A percentile compares a stretch with the other conserved stretches of the same genome.
Conservation (phyloP, 2,888 invertebrate species). For the Drosophila kanekoi region DNA sequence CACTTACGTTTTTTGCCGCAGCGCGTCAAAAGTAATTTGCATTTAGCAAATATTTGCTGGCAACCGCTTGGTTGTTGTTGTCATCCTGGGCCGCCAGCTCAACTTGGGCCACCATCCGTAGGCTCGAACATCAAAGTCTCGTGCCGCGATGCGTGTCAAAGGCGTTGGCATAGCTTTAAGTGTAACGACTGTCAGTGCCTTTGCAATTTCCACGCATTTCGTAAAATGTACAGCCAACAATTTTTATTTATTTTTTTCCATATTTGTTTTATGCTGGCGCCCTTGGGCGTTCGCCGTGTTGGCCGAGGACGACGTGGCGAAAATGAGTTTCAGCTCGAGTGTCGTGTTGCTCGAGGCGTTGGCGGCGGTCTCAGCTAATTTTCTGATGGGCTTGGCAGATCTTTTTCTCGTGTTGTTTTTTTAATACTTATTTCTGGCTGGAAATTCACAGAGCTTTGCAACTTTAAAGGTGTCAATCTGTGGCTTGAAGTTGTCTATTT, state of each 20-base stretch:
- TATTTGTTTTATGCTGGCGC: conserved; percentile 24
- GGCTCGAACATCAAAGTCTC: conserved; percentile 65
- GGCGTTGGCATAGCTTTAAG: conserved; percentile 71
- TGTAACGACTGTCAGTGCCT: conserved; percentile 45
- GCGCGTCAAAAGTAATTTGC: conserved; percentile 77
- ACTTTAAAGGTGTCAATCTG: conserved; percentile 26
- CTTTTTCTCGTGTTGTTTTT: conserved; percentile 19
- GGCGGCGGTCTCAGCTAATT: conserved; percentile 54
- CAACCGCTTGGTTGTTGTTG: conserved; percentile 8
- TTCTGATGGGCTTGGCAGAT: conserved; percentile 61
- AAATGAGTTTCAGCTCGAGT: conserved; percentile 63
- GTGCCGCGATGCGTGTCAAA: conserved; percentile 69
- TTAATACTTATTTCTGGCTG: neutral
- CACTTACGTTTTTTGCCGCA: conserved; percentile 58
- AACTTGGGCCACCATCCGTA: conserved; percentile 1
- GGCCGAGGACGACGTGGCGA: conserved; percentile 36
- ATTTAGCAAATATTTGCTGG: conserved; percentile 74
- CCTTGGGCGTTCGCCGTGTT: conserved; percentile 46
- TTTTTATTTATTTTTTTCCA: conserved; percentile 11
- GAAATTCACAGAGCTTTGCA: conserved; percentile 18
- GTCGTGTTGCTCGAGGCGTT: conserved; percentile 47
- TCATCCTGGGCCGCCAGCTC: conserved; percentile 1
- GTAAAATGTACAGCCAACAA: conserved; percentile 33
- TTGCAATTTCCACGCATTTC: conserved; percentile 46
- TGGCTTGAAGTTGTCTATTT: conserved; percentile 26